Conservation (phyloP, 2,888 invertebrate species). For the Pasiphila rectangulata region DNA sequence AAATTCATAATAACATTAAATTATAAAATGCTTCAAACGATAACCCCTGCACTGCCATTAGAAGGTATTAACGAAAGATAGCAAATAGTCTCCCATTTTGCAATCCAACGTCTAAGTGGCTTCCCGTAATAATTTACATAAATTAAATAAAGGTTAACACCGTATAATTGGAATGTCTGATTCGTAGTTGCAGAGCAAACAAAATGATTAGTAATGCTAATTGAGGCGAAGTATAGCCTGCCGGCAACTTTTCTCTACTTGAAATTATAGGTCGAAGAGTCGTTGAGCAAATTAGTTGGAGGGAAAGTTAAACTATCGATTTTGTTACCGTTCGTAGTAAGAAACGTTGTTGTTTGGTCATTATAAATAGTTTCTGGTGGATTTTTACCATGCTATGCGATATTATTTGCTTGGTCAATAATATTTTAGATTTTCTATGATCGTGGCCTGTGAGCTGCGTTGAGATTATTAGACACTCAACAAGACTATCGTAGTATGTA, state of each 20-base stretch:
- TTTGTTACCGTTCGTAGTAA: not conserved
- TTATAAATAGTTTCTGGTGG: too few relatives aligned
- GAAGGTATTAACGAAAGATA: slow-evolving; percentile 32
- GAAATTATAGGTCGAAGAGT: slow-evolving; percentile 37
- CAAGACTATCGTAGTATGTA: too few relatives aligned
- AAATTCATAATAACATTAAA: not conserved
- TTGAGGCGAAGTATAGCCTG: slow-evolving; percentile 47
- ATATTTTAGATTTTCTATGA: too few relatives aligned
- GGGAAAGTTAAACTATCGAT: slow-evolving; percentile 10
- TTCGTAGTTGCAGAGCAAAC: slow-evolving; percentile 51
- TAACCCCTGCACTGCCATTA: slow-evolving; percentile 22
- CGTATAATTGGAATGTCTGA: slow-evolving; percentile 54
- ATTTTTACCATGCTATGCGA: too few relatives aligned
- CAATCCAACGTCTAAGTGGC: slow-evolving; percentile 40
- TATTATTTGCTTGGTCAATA: too few relatives aligned
- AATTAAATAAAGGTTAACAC: slow-evolving; percentile 59
- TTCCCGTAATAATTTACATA: slow-evolving; percentile 60
- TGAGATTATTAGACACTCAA: too few relatives aligned
- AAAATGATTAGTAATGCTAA: slow-evolving; percentile 62
- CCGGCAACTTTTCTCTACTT: slow-evolving; percentile 40
- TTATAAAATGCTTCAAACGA: slow-evolving; percentile 6
- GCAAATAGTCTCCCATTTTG: slow-evolving; percentile 38
- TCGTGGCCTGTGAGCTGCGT: too few relatives aligned
- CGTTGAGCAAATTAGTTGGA: slow-evolving; percentile 29
- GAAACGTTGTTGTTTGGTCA: slow-evolving; percentile 9